phyloP scores from a whole-genome alignment of 1,140 invertebrate species.

The Halictus rubicundus region DNA sequence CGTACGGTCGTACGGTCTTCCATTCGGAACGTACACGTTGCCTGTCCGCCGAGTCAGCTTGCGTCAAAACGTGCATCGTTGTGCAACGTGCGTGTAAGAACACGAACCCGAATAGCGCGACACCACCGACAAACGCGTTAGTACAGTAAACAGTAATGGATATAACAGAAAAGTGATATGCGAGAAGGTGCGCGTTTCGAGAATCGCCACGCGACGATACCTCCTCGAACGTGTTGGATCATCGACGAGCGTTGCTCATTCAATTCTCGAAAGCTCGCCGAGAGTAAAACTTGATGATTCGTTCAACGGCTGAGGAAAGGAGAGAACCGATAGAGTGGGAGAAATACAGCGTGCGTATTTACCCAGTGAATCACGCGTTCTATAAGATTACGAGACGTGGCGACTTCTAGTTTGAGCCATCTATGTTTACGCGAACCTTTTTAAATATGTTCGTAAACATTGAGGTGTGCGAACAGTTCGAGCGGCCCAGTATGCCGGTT shows the following conservation, averaged over 20 bases:
- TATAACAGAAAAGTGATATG: background rate
- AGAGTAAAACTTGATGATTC: constrained; percentile 32
- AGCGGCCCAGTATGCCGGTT: background rate
- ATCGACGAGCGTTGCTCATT: constrained; percentile 15
- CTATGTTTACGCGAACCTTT: constrained; percentile 42
- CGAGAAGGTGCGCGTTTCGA: background rate
- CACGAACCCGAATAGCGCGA: background rate
- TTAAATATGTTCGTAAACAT: constrained; percentile 32
- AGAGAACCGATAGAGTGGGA: constrained; percentile 25
- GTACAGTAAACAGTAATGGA: background rate
- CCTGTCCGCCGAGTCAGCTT: constrained; percentile 3
- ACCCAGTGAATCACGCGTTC: constrained; percentile 63
- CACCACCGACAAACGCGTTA: background rate
- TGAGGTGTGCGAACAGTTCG: background rate
- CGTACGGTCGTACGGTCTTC: background rate
- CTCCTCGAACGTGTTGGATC: background rate
- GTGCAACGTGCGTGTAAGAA: constrained; percentile 35
- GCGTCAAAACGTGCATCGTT: constrained; percentile 41
- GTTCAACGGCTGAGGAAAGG: constrained; percentile 34
- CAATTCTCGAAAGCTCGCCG: constrained; percentile 27
- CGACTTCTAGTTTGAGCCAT: constrained; percentile 11
- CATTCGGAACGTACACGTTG: background rate
- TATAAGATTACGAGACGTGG: constrained; percentile 52
- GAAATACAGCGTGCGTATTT: constrained; percentile 62
- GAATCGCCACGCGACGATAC: background rate